Base-by-base conservation (phyloP, 2,888 invertebrate species). In the Metallyticus violacea region DNA sequence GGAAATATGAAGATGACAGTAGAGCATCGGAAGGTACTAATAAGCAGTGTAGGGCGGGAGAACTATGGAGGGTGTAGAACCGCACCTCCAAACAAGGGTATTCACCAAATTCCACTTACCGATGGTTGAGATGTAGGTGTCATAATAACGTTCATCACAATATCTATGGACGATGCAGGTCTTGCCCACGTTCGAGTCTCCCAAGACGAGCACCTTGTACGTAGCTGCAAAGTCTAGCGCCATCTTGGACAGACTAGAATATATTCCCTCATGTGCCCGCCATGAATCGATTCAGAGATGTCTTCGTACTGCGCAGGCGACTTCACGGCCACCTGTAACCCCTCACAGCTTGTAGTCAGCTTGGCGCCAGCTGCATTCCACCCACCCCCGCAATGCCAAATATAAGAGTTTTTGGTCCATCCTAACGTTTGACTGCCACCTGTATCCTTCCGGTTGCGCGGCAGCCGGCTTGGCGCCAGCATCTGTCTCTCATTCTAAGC, bases 121-220 rank as follows among this genome's bases (percentile, higher is more conserved):
- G 93, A 97, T 97, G 89, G 97, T 97, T 82, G 97, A 97, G 93
- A 97, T 97, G 92, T 97, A 97, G 89, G 97, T 97, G 91, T 97
- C 97, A 92, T 97, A 97, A 92, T 97, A 97, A 90, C 96, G 94
- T 92, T 97, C 97, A 91, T 97, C 97, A 91, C 97, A 97, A 91
- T 97, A 97, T 92, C 97, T 94, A 92, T 97, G 97, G 90, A 97
- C 97, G 90, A 97, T 96, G 92, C 97, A 97, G 88, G 97, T 97
- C 93, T 97, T 97, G 26, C 97, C 97, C 88, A 97, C 97, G 93
- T 97, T 97, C 85, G 97, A 97, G 93, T 97, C 97, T 87, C 97
- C 97, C 91, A 97, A 93, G 90, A 97, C 97, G 90, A 97, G 93
- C 89, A 97, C 94, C 93, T 97, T 97, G 92, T 97, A 97, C 89